Evolutionary conservation across 1,140 invertebrate genomes (phyloP).

Genomic region (Macrosteles quadrilineatus): DNA sequence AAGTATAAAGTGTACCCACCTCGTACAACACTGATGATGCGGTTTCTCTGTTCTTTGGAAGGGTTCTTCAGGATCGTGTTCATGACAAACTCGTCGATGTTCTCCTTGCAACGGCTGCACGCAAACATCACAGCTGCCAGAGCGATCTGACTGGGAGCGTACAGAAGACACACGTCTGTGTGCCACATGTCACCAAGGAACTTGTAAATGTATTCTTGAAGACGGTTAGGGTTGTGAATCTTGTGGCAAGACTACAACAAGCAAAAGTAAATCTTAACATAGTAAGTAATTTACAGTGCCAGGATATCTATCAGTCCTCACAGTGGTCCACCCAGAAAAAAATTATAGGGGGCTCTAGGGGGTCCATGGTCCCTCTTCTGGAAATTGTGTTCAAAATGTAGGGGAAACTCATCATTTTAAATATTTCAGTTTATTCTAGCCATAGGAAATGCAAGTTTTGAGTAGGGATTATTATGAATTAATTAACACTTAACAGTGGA

Average conservation of each 20-base stretch:
- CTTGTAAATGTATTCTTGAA: constrained; percentile 83
- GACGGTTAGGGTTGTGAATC: constrained; percentile 80
- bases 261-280: background rate
- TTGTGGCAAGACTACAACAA: constrained; percentile 61
- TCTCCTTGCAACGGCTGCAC: constrained; percentile 81
- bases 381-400: too few relatives aligned
- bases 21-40: constrained; percentile 84
- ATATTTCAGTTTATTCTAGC: too few relatives aligned
- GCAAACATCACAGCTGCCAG: constrained; percentile 87
- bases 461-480: too few relatives aligned
- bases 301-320: too few relatives aligned
- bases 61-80: constrained; percentile 75
- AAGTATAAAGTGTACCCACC: constrained; percentile 49
- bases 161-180: constrained; percentile 88
- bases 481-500: too few relatives aligned
- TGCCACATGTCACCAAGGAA: constrained; percentile 87
- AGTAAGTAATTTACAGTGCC: too few relatives aligned
- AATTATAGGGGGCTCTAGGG: too few relatives aligned
- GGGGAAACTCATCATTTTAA: too few relatives aligned
- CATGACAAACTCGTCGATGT: constrained; percentile 88
- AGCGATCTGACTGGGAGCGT: constrained; percentile 91
- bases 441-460: too few relatives aligned
- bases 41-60: constrained; percentile 67
- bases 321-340: too few relatives aligned
- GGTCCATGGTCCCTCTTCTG: too few relatives aligned